Evolutionary conservation across 2,888 invertebrate species (phyloP), one percentile per base, ranked within the genome.

Genomic region (Dynastes tityus): DNA sequence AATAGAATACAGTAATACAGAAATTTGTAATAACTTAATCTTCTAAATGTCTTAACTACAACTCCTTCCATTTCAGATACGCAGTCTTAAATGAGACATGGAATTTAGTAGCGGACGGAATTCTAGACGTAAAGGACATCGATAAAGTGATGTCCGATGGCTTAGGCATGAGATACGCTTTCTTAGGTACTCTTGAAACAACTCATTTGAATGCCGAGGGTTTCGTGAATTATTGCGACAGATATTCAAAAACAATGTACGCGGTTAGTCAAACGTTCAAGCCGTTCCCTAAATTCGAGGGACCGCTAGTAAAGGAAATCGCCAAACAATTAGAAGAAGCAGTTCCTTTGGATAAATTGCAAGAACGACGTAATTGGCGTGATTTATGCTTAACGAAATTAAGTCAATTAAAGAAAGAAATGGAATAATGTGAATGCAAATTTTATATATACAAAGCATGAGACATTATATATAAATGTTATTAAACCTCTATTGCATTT

Each of bases 111-210:
- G 91, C 94, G 78, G 95, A 94, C 81, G 96, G 95, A 27, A 91
- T 98, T n/a, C 90, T 98, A 16, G 92, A 93, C 85, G 97, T 96
- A 0, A 92, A 94, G 83, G 98, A 98, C 86, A 91, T 98, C 2
- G 98, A 99, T 86, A 95, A 94, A 84, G 97, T 98, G 0, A 98
- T 98, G 92, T 95, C 95, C 0, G 96, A 97, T 87, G 98, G 98
- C 9, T 91, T 99, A 55, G 98, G 98, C 11, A 95, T 96, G 92
- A 92, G 98, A 70, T 99, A 98, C 87, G 98, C 98, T 6, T 98
- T 98, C 89, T 91, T 98, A 79, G 99, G 99, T 2, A 95, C 97
- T 0, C 89, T 98, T 81, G 98, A 98, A 90, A 97, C 97, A 0
- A 96, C 96, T 0, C 98, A 98, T 89, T 91, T 98, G 79, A 99